These are phyloP conservation scores for Chelon labrosus DNA, from an alignment of 2,797 vertebrate species.

Conservation along the genomic window DNA sequence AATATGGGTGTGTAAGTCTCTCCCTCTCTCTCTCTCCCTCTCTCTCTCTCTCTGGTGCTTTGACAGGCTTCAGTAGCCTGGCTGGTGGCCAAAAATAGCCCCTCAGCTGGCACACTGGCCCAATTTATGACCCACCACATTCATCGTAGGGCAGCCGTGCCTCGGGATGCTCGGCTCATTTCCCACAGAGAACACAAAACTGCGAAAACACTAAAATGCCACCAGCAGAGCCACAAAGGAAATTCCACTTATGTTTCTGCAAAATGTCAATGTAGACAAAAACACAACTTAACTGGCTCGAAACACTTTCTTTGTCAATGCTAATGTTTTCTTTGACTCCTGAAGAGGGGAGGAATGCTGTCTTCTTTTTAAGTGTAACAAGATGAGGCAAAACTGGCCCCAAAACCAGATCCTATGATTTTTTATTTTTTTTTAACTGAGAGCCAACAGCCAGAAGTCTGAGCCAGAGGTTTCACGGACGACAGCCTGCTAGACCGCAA, in stretches of 20 bases:
- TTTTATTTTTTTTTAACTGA: slow-evolving; percentile 56
- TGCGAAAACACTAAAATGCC: slow-evolving; percentile 46
- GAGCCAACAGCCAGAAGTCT: slow-evolving; percentile 64
- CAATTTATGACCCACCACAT: slow-evolving; percentile 73
- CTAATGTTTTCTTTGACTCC: slow-evolving; percentile 9
- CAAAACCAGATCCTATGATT: slow-evolving; percentile 53
- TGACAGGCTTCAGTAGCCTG: slow-evolving; percentile 65
- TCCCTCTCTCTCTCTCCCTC: slow-evolving; percentile 18
- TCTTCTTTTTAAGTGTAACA: slow-evolving; percentile 59
- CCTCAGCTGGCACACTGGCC: slow-evolving; percentile 79
- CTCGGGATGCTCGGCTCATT: slow-evolving; percentile 37
- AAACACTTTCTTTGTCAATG: slow-evolving; percentile 20
- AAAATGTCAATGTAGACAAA: slow-evolving; percentile 29
- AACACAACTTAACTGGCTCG: not conserved
- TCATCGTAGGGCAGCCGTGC: slow-evolving; percentile 57
- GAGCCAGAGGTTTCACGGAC: slow-evolving; percentile 71
- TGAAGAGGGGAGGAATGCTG: slow-evolving; percentile 32
- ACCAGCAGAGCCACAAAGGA: slow-evolving; percentile 25
- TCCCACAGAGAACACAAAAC: slow-evolving; percentile 53
- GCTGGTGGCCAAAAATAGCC: slow-evolving; percentile 75
- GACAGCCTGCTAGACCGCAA: slow-evolving; percentile 55
- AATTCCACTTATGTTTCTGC: slow-evolving; percentile 10
- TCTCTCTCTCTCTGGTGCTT: slow-evolving; percentile 39
- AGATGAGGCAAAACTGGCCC: slow-evolving; percentile 55
- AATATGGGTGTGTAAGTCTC: slow-evolving; percentile 45